phyloP scores from a whole-genome alignment of 2,888 invertebrate species.

The Teinopalpus imperialis region DNA sequence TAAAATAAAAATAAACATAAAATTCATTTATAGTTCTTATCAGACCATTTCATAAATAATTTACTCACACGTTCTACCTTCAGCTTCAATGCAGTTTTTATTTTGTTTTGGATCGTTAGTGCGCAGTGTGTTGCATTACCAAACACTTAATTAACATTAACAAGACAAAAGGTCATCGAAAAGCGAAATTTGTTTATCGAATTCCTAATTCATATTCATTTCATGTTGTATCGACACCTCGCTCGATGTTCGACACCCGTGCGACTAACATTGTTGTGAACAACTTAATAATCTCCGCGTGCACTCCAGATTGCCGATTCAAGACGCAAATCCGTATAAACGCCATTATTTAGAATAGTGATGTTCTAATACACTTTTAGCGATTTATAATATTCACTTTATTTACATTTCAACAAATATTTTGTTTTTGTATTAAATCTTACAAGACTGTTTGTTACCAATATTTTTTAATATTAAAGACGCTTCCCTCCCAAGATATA shows the following conservation, averaged over 20 bases:
- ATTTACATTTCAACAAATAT: too few relatives aligned
- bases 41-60: too few relatives aligned
- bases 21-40: too few relatives aligned
- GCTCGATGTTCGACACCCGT: slow-evolving; percentile 6
- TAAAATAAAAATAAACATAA: too few relatives aligned
- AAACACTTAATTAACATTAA: slow-evolving; percentile 11
- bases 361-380: not conserved
- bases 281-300: slow-evolving; percentile 30
- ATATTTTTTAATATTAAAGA: too few relatives aligned
- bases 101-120: not conserved
- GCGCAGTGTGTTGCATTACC: not conserved
- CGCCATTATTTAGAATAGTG: slow-evolving; percentile 43
- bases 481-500: too few relatives aligned
- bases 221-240: slow-evolving; percentile 12
- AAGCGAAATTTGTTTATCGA: slow-evolving; percentile 23
- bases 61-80: not conserved
- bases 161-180: slow-evolving; percentile 11
- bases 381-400: not conserved
- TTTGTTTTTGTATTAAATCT: too few relatives aligned
- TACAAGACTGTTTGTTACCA: too few relatives aligned
- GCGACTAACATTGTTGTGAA: slow-evolving; percentile 25
- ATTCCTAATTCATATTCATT: slow-evolving; percentile 13
- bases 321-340: slow-evolving; percentile 50
- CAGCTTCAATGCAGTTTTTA: not conserved
- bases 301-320: slow-evolving; percentile 48